Conservation (phyloP, 2,888 invertebrate genomes). For the Euzophera pinguis region DNA sequence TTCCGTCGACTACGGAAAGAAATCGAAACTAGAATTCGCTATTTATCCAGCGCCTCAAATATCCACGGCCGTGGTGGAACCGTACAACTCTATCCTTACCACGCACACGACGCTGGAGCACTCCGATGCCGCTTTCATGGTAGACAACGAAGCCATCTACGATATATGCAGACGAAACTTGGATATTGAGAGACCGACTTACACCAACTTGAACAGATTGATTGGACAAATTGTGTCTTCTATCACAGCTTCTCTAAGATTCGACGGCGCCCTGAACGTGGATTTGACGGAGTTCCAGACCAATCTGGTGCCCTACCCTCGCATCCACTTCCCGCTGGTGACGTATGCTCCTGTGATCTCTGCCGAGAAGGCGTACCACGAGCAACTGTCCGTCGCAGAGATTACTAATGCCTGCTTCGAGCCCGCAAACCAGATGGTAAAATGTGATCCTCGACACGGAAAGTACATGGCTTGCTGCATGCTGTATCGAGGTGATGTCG, state of each 20-base stretch:
- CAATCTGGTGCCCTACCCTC: constrained; percentile 95
- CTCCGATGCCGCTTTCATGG: constrained; percentile 98
- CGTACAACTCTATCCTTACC: constrained; percentile 97
- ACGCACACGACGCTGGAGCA: constrained; percentile 97
- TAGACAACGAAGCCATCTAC: constrained; percentile 93
- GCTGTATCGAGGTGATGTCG: constrained; percentile 96
- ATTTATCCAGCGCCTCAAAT: constrained; percentile 97
- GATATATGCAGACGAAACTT: constrained; percentile 95
- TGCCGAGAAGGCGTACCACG: constrained; percentile 96
- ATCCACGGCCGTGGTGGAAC: constrained; percentile 94
- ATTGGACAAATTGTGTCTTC: constrained; percentile 97
- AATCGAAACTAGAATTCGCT: constrained; percentile 95
- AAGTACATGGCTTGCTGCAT: constrained; percentile 98
- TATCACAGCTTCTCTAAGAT: constrained; percentile 94
- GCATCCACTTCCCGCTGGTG: constrained; percentile 95
- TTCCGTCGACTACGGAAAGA: constrained; percentile 97
- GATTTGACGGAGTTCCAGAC: constrained; percentile 97
- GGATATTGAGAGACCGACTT: constrained; percentile 96
- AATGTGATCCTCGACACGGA: constrained; percentile 93
- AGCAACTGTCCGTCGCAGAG: constrained; percentile 93
- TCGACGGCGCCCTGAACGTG: constrained; percentile 95
- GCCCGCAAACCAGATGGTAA: constrained; percentile 96
- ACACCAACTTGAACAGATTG: constrained; percentile 96
- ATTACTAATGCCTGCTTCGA: constrained; percentile 98
- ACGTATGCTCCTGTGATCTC: constrained; percentile 95